phyloP scores from a whole-genome alignment of 2,888 invertebrate species.

The Theretra japonica region DNA sequence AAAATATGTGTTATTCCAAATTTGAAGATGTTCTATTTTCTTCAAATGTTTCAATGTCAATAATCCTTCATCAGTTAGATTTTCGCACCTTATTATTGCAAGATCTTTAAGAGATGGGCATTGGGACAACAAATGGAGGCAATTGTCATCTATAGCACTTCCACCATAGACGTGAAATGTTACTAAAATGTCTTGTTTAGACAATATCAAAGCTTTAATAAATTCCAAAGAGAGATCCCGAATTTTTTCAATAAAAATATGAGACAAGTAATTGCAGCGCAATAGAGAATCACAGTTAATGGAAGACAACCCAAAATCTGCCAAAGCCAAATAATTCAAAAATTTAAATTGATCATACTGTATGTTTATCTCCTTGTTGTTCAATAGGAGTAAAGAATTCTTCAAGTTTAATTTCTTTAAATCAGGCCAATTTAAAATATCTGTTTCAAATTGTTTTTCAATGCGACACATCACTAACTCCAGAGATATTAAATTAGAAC shows the following conservation, averaged over 20 bases:
- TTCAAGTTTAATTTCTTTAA: conserved; percentile 70
- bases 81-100: conserved; percentile 73
- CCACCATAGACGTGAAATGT: conserved; percentile 75
- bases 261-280: conserved; percentile 63
- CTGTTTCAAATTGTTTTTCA: conserved; percentile 63
- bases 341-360: conserved; percentile 66
- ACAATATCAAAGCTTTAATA: conserved; percentile 62
- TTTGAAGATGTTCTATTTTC: conserved; percentile 64
- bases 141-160: conserved; percentile 66
- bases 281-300: conserved; percentile 67
- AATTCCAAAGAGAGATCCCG: conserved; percentile 63
- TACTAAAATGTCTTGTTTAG: conserved; percentile 61
- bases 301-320: conserved; percentile 72
- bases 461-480: conserved; percentile 77
- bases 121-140: conserved; percentile 62
- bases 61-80: conserved; percentile 70
- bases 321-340: conserved; percentile 64
- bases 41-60: conserved; percentile 58
- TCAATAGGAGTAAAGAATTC: conserved; percentile 65
- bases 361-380: conserved; percentile 57
- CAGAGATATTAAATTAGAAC: conserved; percentile 65
- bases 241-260: conserved; percentile 77
- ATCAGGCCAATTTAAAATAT: conserved; percentile 64
- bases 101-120: conserved; percentile 69
- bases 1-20: conserved; percentile 77